Evolutionary conservation across 2,797 vertebrate genomes (phyloP).

Genomic region (Myotis planiceps): DNA sequence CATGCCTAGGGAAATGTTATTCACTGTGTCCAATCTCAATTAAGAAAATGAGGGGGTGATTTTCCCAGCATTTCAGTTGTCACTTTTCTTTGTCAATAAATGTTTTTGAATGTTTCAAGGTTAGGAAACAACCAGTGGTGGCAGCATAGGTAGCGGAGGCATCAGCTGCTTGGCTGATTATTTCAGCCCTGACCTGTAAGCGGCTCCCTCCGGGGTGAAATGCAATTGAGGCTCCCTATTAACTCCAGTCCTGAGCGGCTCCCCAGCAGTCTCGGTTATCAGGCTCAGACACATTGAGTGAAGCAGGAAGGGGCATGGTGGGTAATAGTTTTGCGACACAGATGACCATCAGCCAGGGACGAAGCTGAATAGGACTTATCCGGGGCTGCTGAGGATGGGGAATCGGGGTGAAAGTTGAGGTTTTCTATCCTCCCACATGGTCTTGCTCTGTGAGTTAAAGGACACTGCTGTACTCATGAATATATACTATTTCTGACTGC

Average conservation of each 20-base stretch:
- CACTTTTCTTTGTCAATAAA: conserved; percentile 62
- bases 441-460: conserved; percentile 59
- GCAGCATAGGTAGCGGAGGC: neutral
- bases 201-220: conserved; percentile 49
- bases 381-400: conserved; percentile 33
- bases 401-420: conserved; percentile 61
- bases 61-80: conserved; percentile 48
- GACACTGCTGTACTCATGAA: conserved; percentile 67
- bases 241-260: conserved; percentile 24
- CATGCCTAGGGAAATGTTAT: conserved; percentile 51
- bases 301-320: conserved; percentile 55
- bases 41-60: conserved; percentile 60
- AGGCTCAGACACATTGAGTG: conserved; percentile 73
- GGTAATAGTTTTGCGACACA: conserved; percentile 64
- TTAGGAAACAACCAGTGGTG: neutral
- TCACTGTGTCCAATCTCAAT: conserved; percentile 48
- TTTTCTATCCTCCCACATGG: conserved; percentile 43
- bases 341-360: conserved; percentile 70
- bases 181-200: conserved; percentile 65
- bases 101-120: conserved; percentile 50
- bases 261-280: conserved; percentile 68
- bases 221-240: conserved; percentile 70
- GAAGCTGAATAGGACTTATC: conserved; percentile 79
- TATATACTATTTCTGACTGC: conserved; percentile 48
- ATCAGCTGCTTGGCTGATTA: neutral